phyloP scores from a whole-genome alignment of 2,113 vertebrate species.

The Laticauda laticaudata region DNA sequence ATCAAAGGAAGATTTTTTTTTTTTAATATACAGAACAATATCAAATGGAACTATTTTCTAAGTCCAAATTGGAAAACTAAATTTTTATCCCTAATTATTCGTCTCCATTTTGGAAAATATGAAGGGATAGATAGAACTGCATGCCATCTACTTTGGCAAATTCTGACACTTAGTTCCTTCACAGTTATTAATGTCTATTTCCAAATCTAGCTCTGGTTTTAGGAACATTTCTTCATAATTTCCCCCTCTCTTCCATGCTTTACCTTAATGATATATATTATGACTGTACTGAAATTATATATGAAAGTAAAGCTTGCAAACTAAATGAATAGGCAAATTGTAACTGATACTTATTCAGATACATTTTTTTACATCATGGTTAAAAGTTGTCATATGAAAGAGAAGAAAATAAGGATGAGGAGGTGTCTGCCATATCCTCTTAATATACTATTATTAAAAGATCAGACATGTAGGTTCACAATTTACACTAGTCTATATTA shows the following conservation, averaged over 20 bases:
- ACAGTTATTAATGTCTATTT: background rate
- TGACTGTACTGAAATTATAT: background rate
- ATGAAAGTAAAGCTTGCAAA: background rate
- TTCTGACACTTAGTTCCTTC: background rate
- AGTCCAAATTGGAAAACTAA: background rate
- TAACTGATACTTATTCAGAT: background rate
- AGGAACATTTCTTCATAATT: background rate
- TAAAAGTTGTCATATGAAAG: background rate
- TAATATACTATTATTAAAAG: background rate
- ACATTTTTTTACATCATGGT: background rate
- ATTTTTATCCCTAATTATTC: background rate
- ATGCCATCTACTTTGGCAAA: background rate
- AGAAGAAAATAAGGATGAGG: background rate
- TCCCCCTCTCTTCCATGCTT: background rate
- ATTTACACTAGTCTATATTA: background rate
- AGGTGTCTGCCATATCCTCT: background rate
- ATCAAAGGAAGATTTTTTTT: background rate
- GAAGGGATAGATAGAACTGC: background rate
- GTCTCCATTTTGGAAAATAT: background rate
- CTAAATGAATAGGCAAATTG: background rate
- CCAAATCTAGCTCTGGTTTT: background rate
- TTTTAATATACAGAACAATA: rapidly evolving
- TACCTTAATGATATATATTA: background rate
- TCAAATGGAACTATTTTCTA: background rate
- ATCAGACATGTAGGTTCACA: background rate